Evolutionary conservation across 1,140 invertebrate species (phyloP).

Genomic region (Drosophila simulans): DNA sequence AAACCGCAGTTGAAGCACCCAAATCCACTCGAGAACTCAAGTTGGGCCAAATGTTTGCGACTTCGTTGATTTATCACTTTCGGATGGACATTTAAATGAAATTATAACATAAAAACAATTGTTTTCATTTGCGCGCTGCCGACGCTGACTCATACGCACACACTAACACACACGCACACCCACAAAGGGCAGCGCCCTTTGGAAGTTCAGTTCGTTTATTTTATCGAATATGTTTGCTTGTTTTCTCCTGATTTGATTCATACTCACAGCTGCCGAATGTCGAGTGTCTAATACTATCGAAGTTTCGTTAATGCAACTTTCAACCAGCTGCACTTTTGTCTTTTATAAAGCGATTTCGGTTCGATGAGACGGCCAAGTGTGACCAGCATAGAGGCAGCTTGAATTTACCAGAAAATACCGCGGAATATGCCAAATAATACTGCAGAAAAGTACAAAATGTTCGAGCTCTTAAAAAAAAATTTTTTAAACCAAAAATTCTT

Average conservation of each 20-base stretch:
- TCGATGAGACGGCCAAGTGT: slow-evolving; percentile 4
- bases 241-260: not conserved
- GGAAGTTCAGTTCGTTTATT: not conserved
- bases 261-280: slow-evolving; percentile 50
- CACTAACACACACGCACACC: slow-evolving; percentile 9
- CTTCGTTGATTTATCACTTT: slow-evolving; percentile 19
- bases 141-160: slow-evolving; percentile 51
- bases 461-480: too few relatives aligned
- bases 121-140: slow-evolving; percentile 36
- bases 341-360: slow-evolving; percentile 25
- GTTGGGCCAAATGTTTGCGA: slow-evolving; percentile 12
- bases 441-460: too few relatives aligned
- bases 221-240: too few relatives aligned
- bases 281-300: slow-evolving; percentile 35
- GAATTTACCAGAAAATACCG: not conserved
- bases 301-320: slow-evolving; percentile 24
- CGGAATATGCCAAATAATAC: not conserved
- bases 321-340: slow-evolving; percentile 31
- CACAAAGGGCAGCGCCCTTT: slow-evolving; percentile 22
- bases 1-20: slow-evolving; percentile 21
- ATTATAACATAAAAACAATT: slow-evolving; percentile 20
- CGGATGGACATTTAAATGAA: not conserved
- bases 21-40: slow-evolving; percentile 11
- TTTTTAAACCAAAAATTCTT: too few relatives aligned
- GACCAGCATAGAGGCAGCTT: not conserved